phyloP scores from a whole-genome alignment of 2,888 invertebrate genomes.

The Tenthredo notha region DNA sequence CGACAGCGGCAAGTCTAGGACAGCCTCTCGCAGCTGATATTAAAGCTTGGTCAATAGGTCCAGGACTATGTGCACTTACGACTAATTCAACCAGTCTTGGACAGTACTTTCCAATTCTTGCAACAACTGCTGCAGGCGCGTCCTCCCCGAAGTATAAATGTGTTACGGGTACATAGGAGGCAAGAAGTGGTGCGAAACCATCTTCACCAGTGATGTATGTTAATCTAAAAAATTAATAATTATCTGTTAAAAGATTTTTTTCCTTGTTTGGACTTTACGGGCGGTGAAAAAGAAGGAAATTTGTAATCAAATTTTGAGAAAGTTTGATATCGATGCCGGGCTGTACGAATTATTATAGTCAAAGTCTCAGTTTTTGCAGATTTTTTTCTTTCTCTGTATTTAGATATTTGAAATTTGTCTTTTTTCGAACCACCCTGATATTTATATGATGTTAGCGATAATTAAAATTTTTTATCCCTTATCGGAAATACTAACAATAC shows the following conservation, averaged over 20 bases:
- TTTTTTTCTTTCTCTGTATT: too few species aligned
- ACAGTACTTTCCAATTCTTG: conserved; percentile 68
- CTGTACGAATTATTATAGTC: too few species aligned
- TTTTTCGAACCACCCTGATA: not conserved
- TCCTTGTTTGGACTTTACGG: too few species aligned
- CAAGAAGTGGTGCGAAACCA: conserved; percentile 69
- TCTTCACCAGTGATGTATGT: conserved; percentile 71
- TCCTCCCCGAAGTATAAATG: conserved; percentile 74
- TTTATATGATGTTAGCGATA: not conserved
- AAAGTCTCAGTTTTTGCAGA: too few species aligned
- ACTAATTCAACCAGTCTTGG: conserved; percentile 73
- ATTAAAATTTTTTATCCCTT: not conserved
- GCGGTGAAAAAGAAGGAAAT: too few species aligned
- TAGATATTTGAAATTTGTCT: not conserved
- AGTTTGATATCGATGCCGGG: too few species aligned
- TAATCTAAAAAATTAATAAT: conserved; percentile 62
- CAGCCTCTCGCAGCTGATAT: conserved; percentile 70
- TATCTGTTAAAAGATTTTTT: too few species aligned
- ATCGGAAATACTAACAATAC: conserved; percentile 69
- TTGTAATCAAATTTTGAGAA: too few species aligned
- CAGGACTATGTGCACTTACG: conserved; percentile 70
- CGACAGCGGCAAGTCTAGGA: conserved; percentile 70
- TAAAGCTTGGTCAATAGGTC: conserved; percentile 68
- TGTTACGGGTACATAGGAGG: conserved; percentile 71
- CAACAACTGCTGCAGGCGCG: conserved; percentile 67